Evolutionary conservation across 2,888 invertebrate genomes (phyloP), one percentile per base, ranked within the genome.

Genomic region (Lutraria lutraria): DNA sequence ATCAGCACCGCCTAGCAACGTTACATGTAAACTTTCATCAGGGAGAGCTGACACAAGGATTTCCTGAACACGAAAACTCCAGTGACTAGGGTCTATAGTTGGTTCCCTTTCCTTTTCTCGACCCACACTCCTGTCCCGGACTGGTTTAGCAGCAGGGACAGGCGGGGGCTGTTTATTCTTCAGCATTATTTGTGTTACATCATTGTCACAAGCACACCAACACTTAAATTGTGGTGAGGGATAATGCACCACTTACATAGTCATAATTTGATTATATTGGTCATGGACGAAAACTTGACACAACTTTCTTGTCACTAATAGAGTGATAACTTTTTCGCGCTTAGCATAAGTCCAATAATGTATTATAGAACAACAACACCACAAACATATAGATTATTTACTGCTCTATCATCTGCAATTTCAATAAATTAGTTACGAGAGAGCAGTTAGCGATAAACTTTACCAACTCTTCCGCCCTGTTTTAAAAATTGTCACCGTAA

Each of bases 1-100:
- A 86, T 97, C 97, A 25, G 97, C 97, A 63, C 97, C 97, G 72
- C 97, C 97, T 54, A 96, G 95, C 43, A 97, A 95, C 81, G 96
- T 95, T 72, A 97, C 94, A 87, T 96, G 95, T 85, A 97, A 94
- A 86, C 95, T 94, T 81, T 97, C 97, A 91, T 97, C 97, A 31
- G 96, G 95, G 54, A 95, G 94, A 25, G 97, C 95, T 43, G 97
- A 96, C 54, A 97, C 94, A 53, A 97, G 96, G n/a, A 96, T 96
- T 94, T 97, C 97, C 86, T 96, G 96, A 83, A 97, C 95, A 93
- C 95, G 95, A 86, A 96, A 95, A 91, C 96, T 96, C 97, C 97
- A 97, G 93, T 97, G 96, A 89, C 94, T 94, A 34, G 91, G 90
- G 76, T 92, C 92, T 25, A 89, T 56, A n/a, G 87, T 34, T 10